Conservation (phyloP, 2,113 vertebrate species). For the Chionis minor region DNA sequence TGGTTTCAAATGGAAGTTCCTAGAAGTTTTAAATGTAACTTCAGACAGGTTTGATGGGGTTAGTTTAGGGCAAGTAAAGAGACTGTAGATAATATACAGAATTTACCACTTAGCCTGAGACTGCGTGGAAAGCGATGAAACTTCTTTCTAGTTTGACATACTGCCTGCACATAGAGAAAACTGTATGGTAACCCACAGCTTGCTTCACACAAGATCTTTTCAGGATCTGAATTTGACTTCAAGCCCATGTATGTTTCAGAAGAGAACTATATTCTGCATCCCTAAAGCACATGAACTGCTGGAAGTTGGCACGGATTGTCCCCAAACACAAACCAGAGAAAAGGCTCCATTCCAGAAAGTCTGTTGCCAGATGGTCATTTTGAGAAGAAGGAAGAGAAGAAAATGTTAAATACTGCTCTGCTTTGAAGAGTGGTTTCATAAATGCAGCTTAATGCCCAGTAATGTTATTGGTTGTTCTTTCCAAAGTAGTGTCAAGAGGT, state of each 20-base stretch:
- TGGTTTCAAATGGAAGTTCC: background rate
- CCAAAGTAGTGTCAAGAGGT: background rate
- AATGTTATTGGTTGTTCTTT: background rate
- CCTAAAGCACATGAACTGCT: conserved; percentile 31
- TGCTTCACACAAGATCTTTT: conserved; percentile 23
- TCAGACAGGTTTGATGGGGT: background rate
- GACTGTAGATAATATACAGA: background rate
- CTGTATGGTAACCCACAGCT: background rate
- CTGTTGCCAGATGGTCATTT: conserved; percentile 51
- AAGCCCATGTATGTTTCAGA: background rate
- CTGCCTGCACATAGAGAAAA: background rate
- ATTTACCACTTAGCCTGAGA: background rate
- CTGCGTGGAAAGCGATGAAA: background rate
- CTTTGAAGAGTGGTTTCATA: background rate
- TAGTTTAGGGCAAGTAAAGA: background rate
- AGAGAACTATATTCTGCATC: conserved; percentile 24
- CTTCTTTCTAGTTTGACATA: background rate
- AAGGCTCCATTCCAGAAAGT: background rate
- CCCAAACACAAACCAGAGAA: conserved; percentile 28
- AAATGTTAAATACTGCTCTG: conserved; percentile 38
- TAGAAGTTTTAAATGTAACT: background rate
- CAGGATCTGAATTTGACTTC: conserved; percentile 31
- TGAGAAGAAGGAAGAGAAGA: conserved; percentile 26
- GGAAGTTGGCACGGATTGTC: conserved; percentile 2
- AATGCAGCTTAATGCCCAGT: background rate